A percentile compares a stretch with the other conserved stretches of the same genome.
phyloP scores from a whole-genome alignment of 2,797 vertebrate genomes.

The Emydoidea blandingii region DNA sequence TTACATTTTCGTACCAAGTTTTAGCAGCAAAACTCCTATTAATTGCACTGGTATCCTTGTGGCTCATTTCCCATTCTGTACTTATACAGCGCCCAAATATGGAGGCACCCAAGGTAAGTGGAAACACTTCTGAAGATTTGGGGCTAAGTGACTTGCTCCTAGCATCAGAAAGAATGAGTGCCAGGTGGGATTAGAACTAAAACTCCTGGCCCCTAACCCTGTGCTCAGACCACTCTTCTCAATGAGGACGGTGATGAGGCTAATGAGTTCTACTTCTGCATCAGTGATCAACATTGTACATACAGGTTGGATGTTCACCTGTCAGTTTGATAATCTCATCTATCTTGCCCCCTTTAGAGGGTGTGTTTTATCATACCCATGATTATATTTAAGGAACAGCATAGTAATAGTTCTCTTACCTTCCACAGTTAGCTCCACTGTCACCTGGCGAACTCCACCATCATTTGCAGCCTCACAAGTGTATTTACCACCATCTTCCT shows the following conservation, averaged over 20 bases:
- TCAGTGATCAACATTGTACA: fast-evolving
- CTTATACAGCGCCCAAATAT: not conserved
- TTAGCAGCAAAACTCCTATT: not conserved
- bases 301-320: not conserved
- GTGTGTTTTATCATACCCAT: not conserved
- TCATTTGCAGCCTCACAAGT: conserved; percentile 90
- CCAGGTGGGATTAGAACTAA: not conserved
- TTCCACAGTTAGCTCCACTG: conserved; percentile 91
- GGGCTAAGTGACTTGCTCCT: no score
- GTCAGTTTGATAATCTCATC: not conserved
- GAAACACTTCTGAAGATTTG: not conserved
- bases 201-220: not conserved
- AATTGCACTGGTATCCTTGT: not conserved
- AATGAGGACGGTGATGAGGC: not conserved
- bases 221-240: not conserved
- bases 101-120: not conserved
- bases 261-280: not conserved
- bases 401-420: conserved; percentile 74
- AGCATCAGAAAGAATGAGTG: not conserved
- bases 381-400: not conserved
- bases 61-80: not conserved
- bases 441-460: conserved; percentile 88
- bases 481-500: conserved; percentile 88
- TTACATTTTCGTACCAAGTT: not conserved
- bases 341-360: not conserved